Conservation (phyloP, 2,797 vertebrate species). For the Poecilia gillii region DNA sequence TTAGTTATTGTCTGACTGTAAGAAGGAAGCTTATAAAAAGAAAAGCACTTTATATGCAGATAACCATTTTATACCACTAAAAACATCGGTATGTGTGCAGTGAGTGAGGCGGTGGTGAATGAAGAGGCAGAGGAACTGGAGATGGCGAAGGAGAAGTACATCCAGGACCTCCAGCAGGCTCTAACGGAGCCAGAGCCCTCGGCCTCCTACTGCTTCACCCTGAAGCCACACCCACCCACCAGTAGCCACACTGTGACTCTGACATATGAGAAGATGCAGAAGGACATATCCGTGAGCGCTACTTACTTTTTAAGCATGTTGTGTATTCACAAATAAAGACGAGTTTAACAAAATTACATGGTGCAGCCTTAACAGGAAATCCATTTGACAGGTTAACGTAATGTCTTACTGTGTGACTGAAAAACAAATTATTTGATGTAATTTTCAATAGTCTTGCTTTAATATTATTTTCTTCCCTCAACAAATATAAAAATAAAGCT, state of each 20-base stretch:
- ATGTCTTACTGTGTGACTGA: neutral
- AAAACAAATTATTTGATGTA: neutral
- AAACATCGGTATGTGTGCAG: slow-evolving; percentile 61
- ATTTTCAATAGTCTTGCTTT: neutral
- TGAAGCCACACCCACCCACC: slow-evolving; percentile 76
- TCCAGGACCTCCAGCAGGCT: slow-evolving; percentile 86
- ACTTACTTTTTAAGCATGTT: neutral
- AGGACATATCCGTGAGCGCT: slow-evolving; percentile 90
- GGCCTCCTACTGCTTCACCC: slow-evolving; percentile 80
- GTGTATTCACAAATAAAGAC: neutral
- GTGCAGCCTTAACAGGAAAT: neutral
- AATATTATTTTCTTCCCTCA: neutral
- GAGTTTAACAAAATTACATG: neutral
- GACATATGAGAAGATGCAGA: slow-evolving; percentile 89
- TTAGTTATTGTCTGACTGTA: neutral
- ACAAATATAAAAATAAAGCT: neutral
- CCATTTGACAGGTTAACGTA: neutral
- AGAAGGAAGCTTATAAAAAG: neutral
- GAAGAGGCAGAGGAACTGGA: slow-evolving; percentile 90
- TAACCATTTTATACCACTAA: neutral
- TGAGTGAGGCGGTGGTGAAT: slow-evolving; percentile 80
- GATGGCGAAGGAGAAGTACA: slow-evolving; percentile 86
- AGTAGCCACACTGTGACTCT: slow-evolving; percentile 72
- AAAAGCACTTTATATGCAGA: neutral
- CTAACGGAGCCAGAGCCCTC: slow-evolving; percentile 69